Evolutionary conservation across 2,888 invertebrate genomes (phyloP).

Genomic region (Phengaris alcon): DNA sequence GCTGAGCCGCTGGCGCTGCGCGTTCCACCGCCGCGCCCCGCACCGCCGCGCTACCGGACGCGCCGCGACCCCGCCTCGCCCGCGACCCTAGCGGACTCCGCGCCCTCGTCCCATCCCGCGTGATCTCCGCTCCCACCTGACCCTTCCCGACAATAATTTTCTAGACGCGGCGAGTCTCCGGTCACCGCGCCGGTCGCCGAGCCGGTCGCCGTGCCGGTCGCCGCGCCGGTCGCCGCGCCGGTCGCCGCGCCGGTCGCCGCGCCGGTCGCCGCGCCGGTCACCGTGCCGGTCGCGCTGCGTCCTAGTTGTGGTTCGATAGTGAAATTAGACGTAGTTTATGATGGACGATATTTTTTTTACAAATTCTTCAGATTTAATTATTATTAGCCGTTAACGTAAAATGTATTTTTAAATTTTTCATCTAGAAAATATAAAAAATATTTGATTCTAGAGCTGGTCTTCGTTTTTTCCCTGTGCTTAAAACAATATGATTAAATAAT

Average conservation of each 20-base stretch:
- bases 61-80: constrained; percentile 28
- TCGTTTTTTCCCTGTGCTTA: neutral
- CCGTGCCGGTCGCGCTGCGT: neutral
- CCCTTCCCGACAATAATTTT: constrained; percentile 64
- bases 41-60: constrained; percentile 35
- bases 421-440: constrained; percentile 25
- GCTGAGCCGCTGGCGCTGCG: constrained; percentile 41
- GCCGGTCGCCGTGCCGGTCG: neutral
- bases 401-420: constrained; percentile 28
- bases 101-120: constrained; percentile 33
- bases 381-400: constrained; percentile 21
- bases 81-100: constrained; percentile 30
- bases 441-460: constrained; percentile 1
- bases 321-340: constrained; percentile 26
- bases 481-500: too few relatives aligned
- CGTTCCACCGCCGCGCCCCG: constrained; percentile 38
- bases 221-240: neutral
- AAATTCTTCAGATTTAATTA: constrained; percentile 20
- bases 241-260: neutral
- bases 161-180: neutral
- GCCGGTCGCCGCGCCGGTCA: neutral
- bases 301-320: constrained; percentile 23
- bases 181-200: neutral
- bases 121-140: constrained; percentile 25
- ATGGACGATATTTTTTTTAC: constrained; percentile 28